Evolutionary conservation across 2,797 vertebrate genomes (phyloP).

Genomic region (Silurus lanzhouensis): DNA sequence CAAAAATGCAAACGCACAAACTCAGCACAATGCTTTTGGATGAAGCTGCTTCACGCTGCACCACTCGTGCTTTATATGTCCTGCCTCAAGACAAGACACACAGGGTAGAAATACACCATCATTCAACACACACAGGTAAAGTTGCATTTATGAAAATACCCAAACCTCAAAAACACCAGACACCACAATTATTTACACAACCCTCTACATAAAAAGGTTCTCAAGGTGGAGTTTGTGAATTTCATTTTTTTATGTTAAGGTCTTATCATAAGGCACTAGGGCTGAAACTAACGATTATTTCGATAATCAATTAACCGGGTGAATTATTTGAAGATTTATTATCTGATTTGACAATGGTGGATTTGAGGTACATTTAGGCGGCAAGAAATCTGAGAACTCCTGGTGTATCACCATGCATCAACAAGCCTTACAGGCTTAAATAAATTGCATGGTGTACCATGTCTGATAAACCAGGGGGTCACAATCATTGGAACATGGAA

Average conservation of each 20-base stretch:
- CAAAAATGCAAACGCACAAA: not conserved
- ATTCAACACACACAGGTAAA: not conserved
- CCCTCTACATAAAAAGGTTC: not conserved
- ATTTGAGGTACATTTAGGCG: no score
- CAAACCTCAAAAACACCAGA: not conserved
- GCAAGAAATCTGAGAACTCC: no score
- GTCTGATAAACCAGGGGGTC: not conserved
- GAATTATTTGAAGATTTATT: no score
- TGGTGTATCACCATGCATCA: not conserved
- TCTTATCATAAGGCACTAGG: no score
- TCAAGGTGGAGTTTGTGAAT: not conserved
- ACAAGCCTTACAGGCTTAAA: not conserved
- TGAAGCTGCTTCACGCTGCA: not conserved
- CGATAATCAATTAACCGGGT: no score
- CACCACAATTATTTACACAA: not conserved
- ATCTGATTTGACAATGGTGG: no score
- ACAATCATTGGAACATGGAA: not conserved
- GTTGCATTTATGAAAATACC: not conserved
- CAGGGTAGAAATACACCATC: not conserved
- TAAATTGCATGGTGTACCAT: not conserved
- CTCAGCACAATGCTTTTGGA: not conserved
- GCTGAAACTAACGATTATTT: no score
- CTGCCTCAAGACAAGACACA: not conserved
- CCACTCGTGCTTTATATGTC: not conserved
- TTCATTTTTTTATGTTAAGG: not conserved